Conservation (phyloP, 2,797 vertebrate genomes). For the Cossypha niveicapilla region DNA sequence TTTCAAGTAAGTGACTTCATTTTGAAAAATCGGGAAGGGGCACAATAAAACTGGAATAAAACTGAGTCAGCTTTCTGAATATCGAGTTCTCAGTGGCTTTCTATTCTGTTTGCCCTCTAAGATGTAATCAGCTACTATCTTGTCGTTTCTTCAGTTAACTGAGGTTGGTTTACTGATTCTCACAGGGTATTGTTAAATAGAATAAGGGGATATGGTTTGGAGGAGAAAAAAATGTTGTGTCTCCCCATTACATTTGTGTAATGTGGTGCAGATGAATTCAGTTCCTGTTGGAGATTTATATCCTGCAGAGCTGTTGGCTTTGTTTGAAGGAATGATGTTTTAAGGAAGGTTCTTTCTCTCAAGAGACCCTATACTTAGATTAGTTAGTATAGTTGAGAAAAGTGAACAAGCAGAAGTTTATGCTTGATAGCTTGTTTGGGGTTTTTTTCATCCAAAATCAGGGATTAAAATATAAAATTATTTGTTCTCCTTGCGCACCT, state of each 20-base stretch:
- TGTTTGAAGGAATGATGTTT: background rate
- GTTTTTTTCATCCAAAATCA: background rate
- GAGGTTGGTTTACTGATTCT: background rate
- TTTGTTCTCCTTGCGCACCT: background rate
- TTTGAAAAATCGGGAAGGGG: background rate
- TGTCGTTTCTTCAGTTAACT: background rate
- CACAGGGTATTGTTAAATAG: background rate
- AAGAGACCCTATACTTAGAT: background rate
- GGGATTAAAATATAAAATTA: background rate
- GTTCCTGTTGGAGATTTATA: background rate
- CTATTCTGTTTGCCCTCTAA: background rate
- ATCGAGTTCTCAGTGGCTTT: background rate
- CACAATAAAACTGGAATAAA: background rate
- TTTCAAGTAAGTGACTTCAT: background rate
- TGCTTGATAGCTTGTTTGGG: background rate
- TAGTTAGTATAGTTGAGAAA: background rate
- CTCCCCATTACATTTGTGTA: background rate
- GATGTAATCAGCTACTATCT: background rate
- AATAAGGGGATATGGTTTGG: background rate
- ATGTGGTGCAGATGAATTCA: background rate
- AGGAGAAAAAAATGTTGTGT: background rate
- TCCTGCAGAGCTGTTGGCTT: background rate
- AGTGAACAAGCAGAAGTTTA: background rate
- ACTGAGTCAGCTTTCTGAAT: background rate
- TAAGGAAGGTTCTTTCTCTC: background rate